Conservation (phyloP, 2,888 invertebrate species). For the Macrosiphum euphorbiae region DNA sequence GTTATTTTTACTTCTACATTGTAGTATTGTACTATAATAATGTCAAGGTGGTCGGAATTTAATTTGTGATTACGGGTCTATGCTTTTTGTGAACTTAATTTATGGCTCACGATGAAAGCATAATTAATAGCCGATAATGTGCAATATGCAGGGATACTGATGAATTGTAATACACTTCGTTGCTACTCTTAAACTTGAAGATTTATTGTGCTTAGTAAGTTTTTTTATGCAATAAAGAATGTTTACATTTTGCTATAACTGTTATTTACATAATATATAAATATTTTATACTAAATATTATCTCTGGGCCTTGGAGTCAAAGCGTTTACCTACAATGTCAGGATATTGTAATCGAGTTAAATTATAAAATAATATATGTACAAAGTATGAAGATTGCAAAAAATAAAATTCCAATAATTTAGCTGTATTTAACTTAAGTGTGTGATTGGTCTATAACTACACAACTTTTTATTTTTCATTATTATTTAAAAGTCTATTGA, state of each 20-base stretch:
- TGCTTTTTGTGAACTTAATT: neutral
- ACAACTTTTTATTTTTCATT: neutral
- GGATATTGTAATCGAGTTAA: rapidly evolving
- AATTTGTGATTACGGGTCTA: neutral
- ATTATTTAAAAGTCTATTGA: neutral
- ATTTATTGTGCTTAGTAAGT: neutral
- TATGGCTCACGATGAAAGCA: neutral
- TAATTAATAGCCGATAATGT: neutral
- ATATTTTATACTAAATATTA: neutral
- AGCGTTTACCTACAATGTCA: neutral
- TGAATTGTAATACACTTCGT: neutral
- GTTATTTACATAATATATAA: neutral
- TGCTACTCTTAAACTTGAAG: neutral
- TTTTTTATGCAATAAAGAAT: neutral
- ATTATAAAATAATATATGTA: neutral
- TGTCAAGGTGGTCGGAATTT: neutral
- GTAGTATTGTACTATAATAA: neutral
- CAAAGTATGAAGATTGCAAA: neutral
- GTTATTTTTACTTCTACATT: neutral
- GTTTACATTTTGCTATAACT: neutral
- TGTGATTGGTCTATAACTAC: neutral
- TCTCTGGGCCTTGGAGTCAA: neutral
- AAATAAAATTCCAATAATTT: neutral
- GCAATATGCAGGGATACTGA: neutral
- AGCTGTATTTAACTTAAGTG: neutral